Conservation (phyloP, 2,888 invertebrate species). For the Nomada hirtipes region DNA sequence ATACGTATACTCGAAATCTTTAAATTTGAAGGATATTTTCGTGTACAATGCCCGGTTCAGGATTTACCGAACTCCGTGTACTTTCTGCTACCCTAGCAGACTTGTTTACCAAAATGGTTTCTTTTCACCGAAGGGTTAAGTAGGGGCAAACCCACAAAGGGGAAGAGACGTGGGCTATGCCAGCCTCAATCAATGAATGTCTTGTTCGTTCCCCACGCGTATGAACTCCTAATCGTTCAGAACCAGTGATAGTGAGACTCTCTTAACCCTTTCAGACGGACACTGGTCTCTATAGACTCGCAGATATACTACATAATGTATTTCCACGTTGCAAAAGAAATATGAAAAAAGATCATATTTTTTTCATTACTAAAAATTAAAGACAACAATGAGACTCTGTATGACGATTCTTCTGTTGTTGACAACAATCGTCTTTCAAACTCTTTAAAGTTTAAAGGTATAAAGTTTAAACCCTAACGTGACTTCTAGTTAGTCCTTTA, state of each 20-base stretch:
- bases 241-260: slow-evolving; percentile 42
- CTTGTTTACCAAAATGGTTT: slow-evolving; percentile 67
- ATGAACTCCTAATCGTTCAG: slow-evolving; percentile 37
- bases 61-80: slow-evolving; percentile 23
- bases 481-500: too few species aligned
- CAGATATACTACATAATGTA: too few species aligned
- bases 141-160: slow-evolving; percentile 37
- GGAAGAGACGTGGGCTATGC: slow-evolving; percentile 17
- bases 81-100: slow-evolving; percentile 62
- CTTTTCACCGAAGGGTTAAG: slow-evolving; percentile 38
- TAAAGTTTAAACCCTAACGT: too few species aligned
- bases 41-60: slow-evolving; percentile 21
- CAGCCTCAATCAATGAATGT: background rate
- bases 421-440: too few species aligned
- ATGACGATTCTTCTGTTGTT: too few species aligned
- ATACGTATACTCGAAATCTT: too few species aligned
- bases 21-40: background rate
- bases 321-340: too few species aligned
- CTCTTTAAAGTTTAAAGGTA: too few species aligned
- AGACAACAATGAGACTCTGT: too few species aligned
- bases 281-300: background rate
- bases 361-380: too few species aligned
- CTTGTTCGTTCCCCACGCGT: background rate
- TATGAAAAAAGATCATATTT: too few species aligned
- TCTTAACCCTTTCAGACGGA: slow-evolving; percentile 35